Evolutionary conservation across 2,113 vertebrate species (phyloP).

Genomic region (Merops nubicus): DNA sequence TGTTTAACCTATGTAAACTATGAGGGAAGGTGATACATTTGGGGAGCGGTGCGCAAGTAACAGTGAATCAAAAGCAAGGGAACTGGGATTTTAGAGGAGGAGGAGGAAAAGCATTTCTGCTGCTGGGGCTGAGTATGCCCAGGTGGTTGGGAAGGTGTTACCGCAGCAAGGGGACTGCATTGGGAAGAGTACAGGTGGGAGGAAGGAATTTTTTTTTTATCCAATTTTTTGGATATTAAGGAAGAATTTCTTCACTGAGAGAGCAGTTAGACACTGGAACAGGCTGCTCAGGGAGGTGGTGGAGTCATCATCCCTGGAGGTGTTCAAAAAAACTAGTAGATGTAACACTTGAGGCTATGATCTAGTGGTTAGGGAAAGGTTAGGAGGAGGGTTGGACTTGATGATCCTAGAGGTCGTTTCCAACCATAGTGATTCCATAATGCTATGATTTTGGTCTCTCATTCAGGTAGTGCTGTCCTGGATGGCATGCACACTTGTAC

Average conservation of each 20-base stretch:
- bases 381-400: no score
- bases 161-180: rapidly evolving
- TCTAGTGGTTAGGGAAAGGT: no score
- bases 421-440: no score
- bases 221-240: no score
- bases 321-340: no score
- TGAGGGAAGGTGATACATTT: neutral
- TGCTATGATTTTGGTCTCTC: neutral
- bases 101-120: neutral
- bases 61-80: neutral
- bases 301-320: no score
- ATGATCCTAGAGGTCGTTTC: no score
- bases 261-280: no score
- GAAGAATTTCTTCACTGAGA: no score
- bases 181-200: neutral
- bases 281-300: no score
- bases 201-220: no score
- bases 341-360: no score
- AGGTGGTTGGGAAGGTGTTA: neutral
- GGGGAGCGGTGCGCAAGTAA: neutral
- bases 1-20: neutral
- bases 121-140: neutral
- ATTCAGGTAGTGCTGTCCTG: neutral
- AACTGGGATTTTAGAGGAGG: neutral
- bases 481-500: rapidly evolving